phyloP scores from a whole-genome alignment of 64 coral and sea anemone species.

The Cladopsammia gracilis region DNA sequence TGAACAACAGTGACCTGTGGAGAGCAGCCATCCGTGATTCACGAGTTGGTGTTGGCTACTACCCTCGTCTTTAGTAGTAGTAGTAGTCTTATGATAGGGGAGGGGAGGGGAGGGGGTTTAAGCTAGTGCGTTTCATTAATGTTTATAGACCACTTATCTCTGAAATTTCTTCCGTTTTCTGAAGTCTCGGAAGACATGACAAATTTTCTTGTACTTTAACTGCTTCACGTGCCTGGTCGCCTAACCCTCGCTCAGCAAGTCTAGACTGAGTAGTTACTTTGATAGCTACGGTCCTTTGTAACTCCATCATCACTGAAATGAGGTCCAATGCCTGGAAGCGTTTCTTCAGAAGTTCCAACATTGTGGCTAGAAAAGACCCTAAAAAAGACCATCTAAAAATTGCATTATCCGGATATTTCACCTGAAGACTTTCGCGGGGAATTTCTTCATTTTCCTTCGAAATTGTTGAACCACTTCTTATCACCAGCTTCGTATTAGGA shows the following conservation, averaged over 20 bases:
- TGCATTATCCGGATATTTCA: too few relatives aligned
- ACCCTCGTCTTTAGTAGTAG: too few relatives aligned
- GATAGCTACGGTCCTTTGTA: not conserved
- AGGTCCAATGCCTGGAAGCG: constrained; percentile 27
- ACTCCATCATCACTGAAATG: constrained; percentile 10
- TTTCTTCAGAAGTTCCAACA: not conserved
- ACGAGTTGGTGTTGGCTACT: too few relatives aligned
- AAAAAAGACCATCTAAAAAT: too few relatives aligned
- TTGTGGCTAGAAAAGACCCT: not conserved
- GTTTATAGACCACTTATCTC: too few relatives aligned
- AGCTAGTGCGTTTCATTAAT: too few relatives aligned
- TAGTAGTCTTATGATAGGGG: too few relatives aligned
- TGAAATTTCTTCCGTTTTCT: not conserved
- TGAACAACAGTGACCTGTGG: too few relatives aligned
- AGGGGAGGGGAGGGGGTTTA: too few relatives aligned
- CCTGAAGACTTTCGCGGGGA: not conserved
- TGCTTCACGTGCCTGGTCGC: too few relatives aligned
- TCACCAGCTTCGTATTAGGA: not conserved
- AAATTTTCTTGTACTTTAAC: not conserved
- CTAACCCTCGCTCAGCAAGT: too few relatives aligned
- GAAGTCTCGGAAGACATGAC: not conserved
- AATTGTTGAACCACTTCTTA: not conserved
- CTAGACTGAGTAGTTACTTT: accelerated
- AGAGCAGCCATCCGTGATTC: too few relatives aligned
- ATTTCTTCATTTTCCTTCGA: not conserved